Evolutionary conservation across 2,888 invertebrate genomes (phyloP).

Genomic region (Aspidapion aeneum): DNA sequence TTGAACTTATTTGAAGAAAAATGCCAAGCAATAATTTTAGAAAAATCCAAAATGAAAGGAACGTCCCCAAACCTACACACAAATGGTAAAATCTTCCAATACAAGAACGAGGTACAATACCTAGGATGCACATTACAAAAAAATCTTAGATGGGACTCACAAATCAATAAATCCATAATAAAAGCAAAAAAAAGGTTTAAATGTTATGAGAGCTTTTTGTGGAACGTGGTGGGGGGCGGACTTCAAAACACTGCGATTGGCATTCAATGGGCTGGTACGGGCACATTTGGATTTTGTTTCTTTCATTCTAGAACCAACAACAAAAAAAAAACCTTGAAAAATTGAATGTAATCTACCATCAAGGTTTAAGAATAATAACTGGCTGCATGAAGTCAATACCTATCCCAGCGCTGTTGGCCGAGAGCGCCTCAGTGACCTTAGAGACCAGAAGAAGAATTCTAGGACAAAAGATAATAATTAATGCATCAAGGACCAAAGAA

Average conservation of each 20-base stretch:
- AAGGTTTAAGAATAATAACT: neutral
- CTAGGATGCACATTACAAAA: too few species aligned
- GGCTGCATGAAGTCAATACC: neutral
- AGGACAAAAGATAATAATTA: neutral
- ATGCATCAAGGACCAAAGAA: neutral
- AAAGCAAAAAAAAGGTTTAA: neutral
- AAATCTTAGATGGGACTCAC: conserved; percentile 9
- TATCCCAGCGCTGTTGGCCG: neutral
- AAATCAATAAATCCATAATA: neutral
- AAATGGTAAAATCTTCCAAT: neutral
- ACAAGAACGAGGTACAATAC: neutral
- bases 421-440: neutral
- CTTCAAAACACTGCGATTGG: neutral
- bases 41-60: neutral
- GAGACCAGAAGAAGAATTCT: neutral
- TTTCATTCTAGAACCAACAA: neutral
- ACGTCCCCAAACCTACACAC: neutral
- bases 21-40: conserved; percentile 11
- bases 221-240: conserved; percentile 19
- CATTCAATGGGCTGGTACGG: conserved; percentile 4
- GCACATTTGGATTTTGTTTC: conserved; percentile 13
- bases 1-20: conserved; percentile 7
- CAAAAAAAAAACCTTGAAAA: too few species aligned
- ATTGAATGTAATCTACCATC: neutral
- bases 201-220: conserved; percentile 5